A percentile compares a stretch with the other conserved stretches of the same genome.
Evolutionary conservation across 2,888 invertebrate species (phyloP).

Genomic region (Exephanes ischioxanthus): DNA sequence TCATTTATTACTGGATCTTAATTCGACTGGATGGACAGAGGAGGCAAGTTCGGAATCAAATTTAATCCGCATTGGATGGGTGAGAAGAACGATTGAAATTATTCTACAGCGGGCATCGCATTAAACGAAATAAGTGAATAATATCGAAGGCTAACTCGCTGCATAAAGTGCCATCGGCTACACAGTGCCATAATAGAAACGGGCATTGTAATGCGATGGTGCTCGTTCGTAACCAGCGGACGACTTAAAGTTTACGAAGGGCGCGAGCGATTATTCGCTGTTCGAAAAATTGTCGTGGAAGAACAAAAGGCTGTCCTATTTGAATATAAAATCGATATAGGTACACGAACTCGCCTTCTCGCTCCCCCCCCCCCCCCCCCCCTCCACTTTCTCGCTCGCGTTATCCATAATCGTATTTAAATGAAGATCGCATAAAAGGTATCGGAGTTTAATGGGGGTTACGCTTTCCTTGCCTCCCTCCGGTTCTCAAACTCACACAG

Average conservation of each 20-base stretch:
- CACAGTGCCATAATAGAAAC: constrained; percentile 47
- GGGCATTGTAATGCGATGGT: constrained; percentile 60
- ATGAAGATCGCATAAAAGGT: constrained; percentile 83
- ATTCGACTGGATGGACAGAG: neutral
- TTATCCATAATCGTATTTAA: constrained; percentile 85
- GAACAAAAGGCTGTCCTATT: constrained; percentile 82
- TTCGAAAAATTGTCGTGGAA: constrained; percentile 79
- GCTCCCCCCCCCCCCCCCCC: constrained; percentile 11
- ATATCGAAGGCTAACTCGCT: constrained; percentile 12
- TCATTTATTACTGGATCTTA: neutral
- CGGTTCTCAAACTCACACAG: constrained; percentile 48
- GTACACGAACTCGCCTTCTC: constrained; percentile 62
- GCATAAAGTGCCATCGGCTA: constrained; percentile 48
- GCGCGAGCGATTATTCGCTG: constrained; percentile 71
- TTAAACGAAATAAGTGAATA: constrained; percentile 1
- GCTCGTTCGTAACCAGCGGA: constrained; percentile 47
- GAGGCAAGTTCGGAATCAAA: neutral
- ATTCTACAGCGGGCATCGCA: neutral
- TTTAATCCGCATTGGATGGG: neutral
- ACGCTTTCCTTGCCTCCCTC: constrained; percentile 49
- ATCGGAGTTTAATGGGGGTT: constrained; percentile 80
- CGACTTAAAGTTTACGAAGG: constrained; percentile 64
- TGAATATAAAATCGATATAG: constrained; percentile 84
- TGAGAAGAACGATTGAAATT: neutral
- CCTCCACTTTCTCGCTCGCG: constrained; percentile 70